A percentile compares a stretch with the other conserved stretches of the same genome.
phyloP scores from a whole-genome alignment of 1,140 invertebrate genomes.

The Wiebesia pumilae region DNA sequence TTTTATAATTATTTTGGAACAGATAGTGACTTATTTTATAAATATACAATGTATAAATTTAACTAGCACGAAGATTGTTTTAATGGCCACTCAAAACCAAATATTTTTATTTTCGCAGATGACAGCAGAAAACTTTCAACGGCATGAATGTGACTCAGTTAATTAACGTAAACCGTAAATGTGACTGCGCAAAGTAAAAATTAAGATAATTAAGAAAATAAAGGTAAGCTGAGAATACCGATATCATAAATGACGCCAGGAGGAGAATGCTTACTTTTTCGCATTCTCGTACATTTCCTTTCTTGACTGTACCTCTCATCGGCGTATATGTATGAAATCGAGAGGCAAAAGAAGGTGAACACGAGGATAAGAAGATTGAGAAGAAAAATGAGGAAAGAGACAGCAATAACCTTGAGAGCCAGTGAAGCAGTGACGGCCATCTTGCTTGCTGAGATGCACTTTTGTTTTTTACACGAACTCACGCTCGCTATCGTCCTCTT shows the following conservation, averaged over 20 bases:
- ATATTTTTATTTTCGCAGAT: constrained; percentile 7
- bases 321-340: constrained; percentile 23
- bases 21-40: neutral
- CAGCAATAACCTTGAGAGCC: constrained; percentile 71
- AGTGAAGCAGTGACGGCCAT: constrained; percentile 69
- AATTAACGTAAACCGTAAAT: neutral
- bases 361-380: constrained; percentile 55
- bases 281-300: constrained; percentile 56
- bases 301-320: constrained; percentile 60
- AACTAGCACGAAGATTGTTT: neutral
- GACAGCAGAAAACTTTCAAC: neutral
- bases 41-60: neutral
- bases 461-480: constrained; percentile 69
- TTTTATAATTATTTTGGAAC: neutral
- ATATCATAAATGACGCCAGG: constrained; percentile 41
- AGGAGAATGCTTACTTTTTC: constrained; percentile 48
- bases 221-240: neutral
- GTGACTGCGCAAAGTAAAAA: neutral
- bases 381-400: constrained; percentile 55
- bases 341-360: constrained; percentile 9
- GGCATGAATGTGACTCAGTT: too few relatives aligned
- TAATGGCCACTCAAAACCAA: neutral
- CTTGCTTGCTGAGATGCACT: constrained; percentile 70
- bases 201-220: neutral
- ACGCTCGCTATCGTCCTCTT: constrained; percentile 34